Evolutionary conservation across 2,888 invertebrate species (phyloP).

Genomic region (Dasysyrphus albostriatus): DNA sequence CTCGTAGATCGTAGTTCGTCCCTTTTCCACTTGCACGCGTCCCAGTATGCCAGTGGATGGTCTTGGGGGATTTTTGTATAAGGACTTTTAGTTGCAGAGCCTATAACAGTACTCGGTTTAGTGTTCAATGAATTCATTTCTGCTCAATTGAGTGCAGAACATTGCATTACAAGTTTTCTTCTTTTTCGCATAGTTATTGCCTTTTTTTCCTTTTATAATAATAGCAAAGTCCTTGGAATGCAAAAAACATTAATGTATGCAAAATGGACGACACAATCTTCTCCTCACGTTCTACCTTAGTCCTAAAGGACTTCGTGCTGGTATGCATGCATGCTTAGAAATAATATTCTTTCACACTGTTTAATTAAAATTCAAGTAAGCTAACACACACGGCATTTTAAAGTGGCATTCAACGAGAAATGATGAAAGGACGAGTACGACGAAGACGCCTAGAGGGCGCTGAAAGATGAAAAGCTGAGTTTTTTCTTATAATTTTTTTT

Average conservation of each 20-base stretch:
- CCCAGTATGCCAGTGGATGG: neutral
- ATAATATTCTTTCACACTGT: conserved; percentile 52
- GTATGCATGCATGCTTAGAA: conserved; percentile 35
- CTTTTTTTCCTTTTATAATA: neutral
- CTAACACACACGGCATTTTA: conserved; percentile 47
- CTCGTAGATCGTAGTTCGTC: too few relatives aligned
- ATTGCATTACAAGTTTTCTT: conserved; percentile 52
- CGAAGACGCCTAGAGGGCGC: conserved; percentile 35
- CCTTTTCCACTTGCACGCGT: conserved; percentile 46
- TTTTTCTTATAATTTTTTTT: neutral
- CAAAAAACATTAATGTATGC: conserved; percentile 24
- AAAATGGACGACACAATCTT: conserved; percentile 15
- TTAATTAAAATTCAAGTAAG: conserved; percentile 69
- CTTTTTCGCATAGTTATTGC: neutral
- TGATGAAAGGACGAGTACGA: conserved; percentile 55
- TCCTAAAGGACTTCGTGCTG: conserved; percentile 22
- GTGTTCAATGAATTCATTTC: conserved; percentile 69
- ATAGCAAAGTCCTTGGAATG: conserved; percentile 63
- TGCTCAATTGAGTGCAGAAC: conserved; percentile 69
- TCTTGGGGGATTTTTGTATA: neutral
- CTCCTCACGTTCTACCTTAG: neutral
- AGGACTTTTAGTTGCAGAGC: conserved; percentile 36
- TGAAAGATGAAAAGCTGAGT: conserved; percentile 32
- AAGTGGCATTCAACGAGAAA: conserved; percentile 40
- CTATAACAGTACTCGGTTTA: conserved; percentile 17